A percentile compares a stretch with the other conserved stretches of the same genome.
phyloP scores from a whole-genome alignment of 2,113 vertebrate genomes.

The Serilophus lunatus region DNA sequence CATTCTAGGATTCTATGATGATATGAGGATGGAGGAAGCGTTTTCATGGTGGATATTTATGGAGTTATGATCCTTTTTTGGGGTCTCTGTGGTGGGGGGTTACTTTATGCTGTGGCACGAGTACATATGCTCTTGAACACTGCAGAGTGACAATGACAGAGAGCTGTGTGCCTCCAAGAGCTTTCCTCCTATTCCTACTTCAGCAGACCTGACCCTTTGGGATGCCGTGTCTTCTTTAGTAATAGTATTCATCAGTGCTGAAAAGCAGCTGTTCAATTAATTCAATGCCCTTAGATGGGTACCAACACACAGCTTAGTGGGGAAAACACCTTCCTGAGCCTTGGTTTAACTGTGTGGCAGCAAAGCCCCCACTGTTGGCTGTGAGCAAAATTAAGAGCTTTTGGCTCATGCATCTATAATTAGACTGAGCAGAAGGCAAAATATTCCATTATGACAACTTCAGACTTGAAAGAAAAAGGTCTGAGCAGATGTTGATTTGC shows the following conservation, averaged over 20 bases:
- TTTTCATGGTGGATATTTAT: not conserved
- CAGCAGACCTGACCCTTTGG: not conserved
- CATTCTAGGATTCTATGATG: not conserved
- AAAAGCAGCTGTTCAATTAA: not conserved
- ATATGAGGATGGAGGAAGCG: not conserved
- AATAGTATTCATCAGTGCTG: not conserved
- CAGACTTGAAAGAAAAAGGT: conserved; percentile 15
- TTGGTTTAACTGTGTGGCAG: not conserved
- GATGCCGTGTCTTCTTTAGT: not conserved
- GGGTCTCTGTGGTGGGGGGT: accelerated
- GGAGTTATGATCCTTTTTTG: not conserved
- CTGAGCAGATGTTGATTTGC: conserved; percentile 38
- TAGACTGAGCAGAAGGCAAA: conserved; percentile 45
- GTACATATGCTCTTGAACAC: not conserved
- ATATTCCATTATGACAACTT: conserved; percentile 1
- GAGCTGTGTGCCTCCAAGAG: not conserved
- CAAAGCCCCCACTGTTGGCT: not conserved
- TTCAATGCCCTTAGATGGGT: not conserved
- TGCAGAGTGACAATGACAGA: accelerated
- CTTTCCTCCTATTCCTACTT: not conserved
- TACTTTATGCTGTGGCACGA: not conserved
- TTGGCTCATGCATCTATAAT: not conserved
- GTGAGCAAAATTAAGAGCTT: not conserved
- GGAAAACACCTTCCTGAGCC: not conserved
- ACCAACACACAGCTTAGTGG: not conserved